Conservation (phyloP, 2,113 vertebrate species). For the Mohoua ochrocephala region DNA sequence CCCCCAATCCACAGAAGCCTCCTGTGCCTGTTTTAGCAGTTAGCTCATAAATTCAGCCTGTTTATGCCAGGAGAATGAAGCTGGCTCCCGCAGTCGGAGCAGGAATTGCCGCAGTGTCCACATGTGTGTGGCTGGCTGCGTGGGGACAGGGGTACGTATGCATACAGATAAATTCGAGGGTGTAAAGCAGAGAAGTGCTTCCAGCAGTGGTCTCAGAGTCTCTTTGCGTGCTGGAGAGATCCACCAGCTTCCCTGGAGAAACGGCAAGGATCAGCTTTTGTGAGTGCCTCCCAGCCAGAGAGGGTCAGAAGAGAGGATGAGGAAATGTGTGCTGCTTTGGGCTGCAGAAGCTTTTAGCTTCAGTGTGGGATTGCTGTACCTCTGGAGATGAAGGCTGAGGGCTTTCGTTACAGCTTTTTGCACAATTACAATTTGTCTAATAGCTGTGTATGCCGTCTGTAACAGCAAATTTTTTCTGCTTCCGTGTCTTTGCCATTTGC, state of each 20-base stretch:
- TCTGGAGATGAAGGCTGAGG: not conserved
- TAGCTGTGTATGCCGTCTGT: not conserved
- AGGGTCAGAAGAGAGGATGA: not conserved
- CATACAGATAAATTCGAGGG: not conserved
- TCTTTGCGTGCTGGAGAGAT: not conserved
- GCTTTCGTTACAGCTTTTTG: not conserved
- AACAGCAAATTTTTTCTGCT: not conserved
- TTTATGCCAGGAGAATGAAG: not conserved
- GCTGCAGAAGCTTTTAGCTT: not conserved
- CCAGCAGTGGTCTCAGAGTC: not conserved
- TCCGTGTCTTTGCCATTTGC: not conserved
- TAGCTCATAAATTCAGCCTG: not conserved
- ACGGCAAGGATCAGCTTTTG: not conserved
- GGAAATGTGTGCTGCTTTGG: not conserved
- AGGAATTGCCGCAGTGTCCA: accelerated
- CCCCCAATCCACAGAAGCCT: not conserved
- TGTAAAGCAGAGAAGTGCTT: not conserved
- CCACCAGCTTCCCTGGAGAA: not conserved
- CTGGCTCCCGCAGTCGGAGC: not conserved
- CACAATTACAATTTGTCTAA: not conserved
- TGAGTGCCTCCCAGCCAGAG: not conserved
- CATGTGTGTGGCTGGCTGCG: accelerated
- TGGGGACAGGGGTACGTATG: not conserved
- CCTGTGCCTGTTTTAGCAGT: not conserved
- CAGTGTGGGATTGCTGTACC: not conserved